Evolutionary conservation across 2,797 vertebrate genomes (phyloP), one percentile per base, ranked within the genome.

Genomic region (Sylvilagus floridanus): DNA sequence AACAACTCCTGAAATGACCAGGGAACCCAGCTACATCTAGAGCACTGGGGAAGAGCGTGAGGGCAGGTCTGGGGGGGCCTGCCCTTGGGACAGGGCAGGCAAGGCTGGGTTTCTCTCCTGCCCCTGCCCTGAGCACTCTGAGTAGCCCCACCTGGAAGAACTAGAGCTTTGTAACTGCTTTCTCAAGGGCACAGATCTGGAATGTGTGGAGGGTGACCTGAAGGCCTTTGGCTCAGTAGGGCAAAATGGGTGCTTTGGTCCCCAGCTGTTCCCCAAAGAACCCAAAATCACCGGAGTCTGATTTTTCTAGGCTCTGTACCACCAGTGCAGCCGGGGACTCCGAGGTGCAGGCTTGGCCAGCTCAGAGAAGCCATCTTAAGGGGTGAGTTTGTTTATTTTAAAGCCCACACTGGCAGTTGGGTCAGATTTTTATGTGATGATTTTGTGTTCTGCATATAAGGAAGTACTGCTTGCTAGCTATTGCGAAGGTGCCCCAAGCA

Each of bases 371-470:
- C 84, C 12, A 76, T 87, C 54, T 84, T 72, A 57, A 75, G 62
- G 88, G 87, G 88, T 96, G 93, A 96, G 83, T 95, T 88, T 85
- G 32, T 83, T 88, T 88, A 90, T 75, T 96, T 94, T 68, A 54
- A 95, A 66, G 52, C 37, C 87, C 35, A 21, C 0, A 73, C 96
- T 96, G 85, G 87, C 95, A 88, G 76, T 81, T 16, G 50, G 86
- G 77, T 47, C 10, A 7, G 37, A 88, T 88, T 96, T 90, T 97
- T 95, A 92, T 84, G 50, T 68, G 95, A 94, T 73, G 42, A 85
- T 93, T 94, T 97, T 93, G 83, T 94, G 62, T 94, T 97, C 91
- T 96, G 93, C 69, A 65, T 84, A 84, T 97, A 96, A 97, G 97
- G 97, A 97, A 96, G 79, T 2, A 3, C 14, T 75, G 65, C 87